Evolutionary conservation across 2,113 vertebrate genomes (phyloP), one percentile per base, ranked within the genome.

Genomic region (Colossoma macropomum): DNA sequence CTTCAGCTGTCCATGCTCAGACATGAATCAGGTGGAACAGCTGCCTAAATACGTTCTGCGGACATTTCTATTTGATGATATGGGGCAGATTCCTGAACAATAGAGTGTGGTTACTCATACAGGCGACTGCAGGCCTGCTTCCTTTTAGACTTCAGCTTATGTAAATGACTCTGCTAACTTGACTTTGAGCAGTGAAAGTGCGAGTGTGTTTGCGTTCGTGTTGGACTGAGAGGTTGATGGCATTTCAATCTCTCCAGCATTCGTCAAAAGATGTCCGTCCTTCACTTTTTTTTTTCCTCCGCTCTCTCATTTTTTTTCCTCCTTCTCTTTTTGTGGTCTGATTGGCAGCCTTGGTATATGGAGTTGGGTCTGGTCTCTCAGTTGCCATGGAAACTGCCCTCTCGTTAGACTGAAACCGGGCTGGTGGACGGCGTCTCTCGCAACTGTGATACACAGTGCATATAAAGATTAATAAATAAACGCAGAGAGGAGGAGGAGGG

Each of bases 311-410:
- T 34, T 30, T 71, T 62, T 79, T 25, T 71, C 41, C 32, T 63
- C 60, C 27, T 50, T 10, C 0, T 59, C 45, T 83, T 75, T 56
- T 81, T 69, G 70, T n/a, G 76, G 8, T 41, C 88, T 81, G 83
- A 89, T 87, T 89, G 81, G 17, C 83, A 87, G 76, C 76, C 62
- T 25, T 79, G 81, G 86, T 85, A 85, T 75, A 91, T 77, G 75
- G 89, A 90, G 77, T 87, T 78, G 81, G 78, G 82, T 86, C 72
- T 81, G 75, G 83, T 38, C 87, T 87, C 70, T 83, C 75, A 89
- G 94, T 93, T 94, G 89, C 92, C 89, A 92, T 92, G 90, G 92
- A 86, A 85, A 93, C 89, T 65, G 45, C 81, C 87, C 79, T 71
- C 65, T 87, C 82, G 62, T 79, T 72, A 85, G 73, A 86, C 81